phyloP scores from a whole-genome alignment of 2,113 vertebrate species.

The Plotosus lineatus region DNA sequence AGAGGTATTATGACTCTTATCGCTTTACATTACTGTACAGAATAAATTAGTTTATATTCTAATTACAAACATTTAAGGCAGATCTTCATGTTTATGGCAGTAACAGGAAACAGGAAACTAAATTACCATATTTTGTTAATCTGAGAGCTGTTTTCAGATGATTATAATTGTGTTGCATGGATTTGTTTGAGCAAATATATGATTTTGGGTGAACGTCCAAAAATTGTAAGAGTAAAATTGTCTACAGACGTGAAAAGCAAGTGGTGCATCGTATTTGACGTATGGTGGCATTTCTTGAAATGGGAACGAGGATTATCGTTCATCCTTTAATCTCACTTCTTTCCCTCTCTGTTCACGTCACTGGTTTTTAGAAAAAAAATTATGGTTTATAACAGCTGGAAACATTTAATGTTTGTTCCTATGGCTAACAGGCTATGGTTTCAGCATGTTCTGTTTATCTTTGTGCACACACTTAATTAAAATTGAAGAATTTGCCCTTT shows the following conservation, averaged over 20 bases:
- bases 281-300: neutral
- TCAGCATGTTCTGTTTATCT: constrained; percentile 57
- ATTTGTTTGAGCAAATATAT: neutral
- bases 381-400: constrained; percentile 68
- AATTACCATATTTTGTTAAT: constrained; percentile 27
- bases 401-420: constrained; percentile 65
- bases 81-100: neutral
- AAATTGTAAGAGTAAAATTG: neutral
- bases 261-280: neutral
- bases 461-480: constrained; percentile 54
- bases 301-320: neutral
- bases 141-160: constrained; percentile 7
- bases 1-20: constrained; percentile 75
- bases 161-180: constrained; percentile 1
- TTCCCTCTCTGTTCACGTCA: constrained; percentile 16
- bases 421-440: constrained; percentile 67
- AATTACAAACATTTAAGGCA: neutral
- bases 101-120: constrained; percentile 2
- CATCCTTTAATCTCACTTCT: constrained; percentile 11
- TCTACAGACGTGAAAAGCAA: neutral
- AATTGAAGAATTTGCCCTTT: constrained; percentile 53
- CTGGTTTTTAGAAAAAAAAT: constrained; percentile 63
- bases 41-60: neutral
- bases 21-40: neutral
- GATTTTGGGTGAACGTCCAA: neutral